Evolutionary conservation across 92 coral and sea anemone species (phyloP).

Genomic region (Zoanthus sociatus): DNA sequence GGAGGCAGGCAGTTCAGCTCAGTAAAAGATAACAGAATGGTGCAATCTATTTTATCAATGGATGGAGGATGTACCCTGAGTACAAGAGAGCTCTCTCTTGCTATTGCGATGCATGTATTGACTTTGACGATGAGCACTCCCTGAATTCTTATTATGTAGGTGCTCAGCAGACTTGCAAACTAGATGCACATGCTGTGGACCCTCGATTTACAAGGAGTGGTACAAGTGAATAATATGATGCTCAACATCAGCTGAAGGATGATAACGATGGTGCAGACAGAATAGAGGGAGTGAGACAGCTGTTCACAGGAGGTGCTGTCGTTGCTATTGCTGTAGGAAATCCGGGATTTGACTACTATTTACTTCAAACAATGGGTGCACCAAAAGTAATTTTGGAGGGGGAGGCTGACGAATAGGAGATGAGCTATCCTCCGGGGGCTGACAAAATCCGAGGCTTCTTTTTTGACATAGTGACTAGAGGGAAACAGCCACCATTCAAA

Average conservation of each 20-base stretch:
- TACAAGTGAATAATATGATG: background rate
- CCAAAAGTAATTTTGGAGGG: constrained; percentile 14
- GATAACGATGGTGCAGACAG: constrained; percentile 1
- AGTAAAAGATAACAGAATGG: background rate
- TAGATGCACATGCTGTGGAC: constrained; percentile 17
- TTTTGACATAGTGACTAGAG: background rate
- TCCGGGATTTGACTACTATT: constrained; percentile 41
- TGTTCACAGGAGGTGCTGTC: constrained; percentile 42
- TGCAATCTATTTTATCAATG: no score
- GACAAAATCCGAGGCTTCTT: background rate
- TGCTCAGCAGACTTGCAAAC: constrained; percentile 18
- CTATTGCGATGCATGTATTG: constrained; percentile 42
- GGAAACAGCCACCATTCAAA: constrained; percentile 8
- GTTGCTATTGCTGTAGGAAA: constrained; percentile 50
- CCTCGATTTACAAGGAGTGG: constrained; percentile 1
- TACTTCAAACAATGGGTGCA: constrained; percentile 33
- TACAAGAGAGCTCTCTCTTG: background rate
- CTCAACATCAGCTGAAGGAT: background rate
- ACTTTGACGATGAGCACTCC: constrained; percentile 17
- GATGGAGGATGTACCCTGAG: no score
- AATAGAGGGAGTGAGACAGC: constrained; percentile 32
- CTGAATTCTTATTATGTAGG: background rate
- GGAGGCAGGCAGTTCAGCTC: background rate
- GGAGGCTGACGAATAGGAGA: constrained; percentile 13
- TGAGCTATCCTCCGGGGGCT: constrained; percentile 2